These are phyloP conservation scores for Stenichneumon culpator DNA, from an alignment of 2,888 invertebrate genomes.

Conservation along the genomic window DNA sequence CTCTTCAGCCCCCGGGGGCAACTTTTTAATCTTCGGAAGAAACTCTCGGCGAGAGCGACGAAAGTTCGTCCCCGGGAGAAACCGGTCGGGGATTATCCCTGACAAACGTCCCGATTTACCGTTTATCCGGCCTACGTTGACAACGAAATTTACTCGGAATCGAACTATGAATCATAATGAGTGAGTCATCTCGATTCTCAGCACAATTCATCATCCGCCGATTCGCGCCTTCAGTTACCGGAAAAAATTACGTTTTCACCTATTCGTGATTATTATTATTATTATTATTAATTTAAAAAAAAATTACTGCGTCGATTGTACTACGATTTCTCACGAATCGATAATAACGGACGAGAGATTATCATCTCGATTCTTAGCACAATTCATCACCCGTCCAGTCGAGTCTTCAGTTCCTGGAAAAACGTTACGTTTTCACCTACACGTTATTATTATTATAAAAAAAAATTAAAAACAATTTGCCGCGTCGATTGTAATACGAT, in stretches of 20 bases:
- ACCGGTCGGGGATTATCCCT: slow-evolving; percentile 24
- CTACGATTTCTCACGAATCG: slow-evolving; percentile 1
- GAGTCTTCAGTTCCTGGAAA: slow-evolving; percentile 11
- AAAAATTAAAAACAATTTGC: background rate
- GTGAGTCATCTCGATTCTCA: slow-evolving; percentile 52
- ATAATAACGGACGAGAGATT: background rate
- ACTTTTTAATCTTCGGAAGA: slow-evolving; percentile 32
- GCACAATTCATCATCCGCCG: slow-evolving; percentile 44
- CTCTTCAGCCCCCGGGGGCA: background rate
- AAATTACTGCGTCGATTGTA: background rate
- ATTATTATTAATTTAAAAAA: background rate
- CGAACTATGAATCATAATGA: slow-evolving; percentile 42
- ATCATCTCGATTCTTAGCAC: slow-evolving; percentile 47
- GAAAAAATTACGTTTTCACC: slow-evolving; percentile 19
- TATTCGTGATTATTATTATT: background rate
- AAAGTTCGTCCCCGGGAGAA: slow-evolving; percentile 15
- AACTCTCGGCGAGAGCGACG: background rate
- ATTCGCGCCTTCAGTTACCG: background rate
- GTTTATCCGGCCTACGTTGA: background rate
- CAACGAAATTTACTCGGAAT: background rate
- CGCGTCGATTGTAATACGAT: background rate
- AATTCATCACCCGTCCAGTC: slow-evolving; percentile 34
- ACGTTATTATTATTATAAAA: background rate
- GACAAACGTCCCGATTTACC: background rate
- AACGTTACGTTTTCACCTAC: slow-evolving; percentile 4